Evolutionary conservation across 2,888 invertebrate genomes (phyloP).

Genomic region (Nipponacmea schrenckii): DNA sequence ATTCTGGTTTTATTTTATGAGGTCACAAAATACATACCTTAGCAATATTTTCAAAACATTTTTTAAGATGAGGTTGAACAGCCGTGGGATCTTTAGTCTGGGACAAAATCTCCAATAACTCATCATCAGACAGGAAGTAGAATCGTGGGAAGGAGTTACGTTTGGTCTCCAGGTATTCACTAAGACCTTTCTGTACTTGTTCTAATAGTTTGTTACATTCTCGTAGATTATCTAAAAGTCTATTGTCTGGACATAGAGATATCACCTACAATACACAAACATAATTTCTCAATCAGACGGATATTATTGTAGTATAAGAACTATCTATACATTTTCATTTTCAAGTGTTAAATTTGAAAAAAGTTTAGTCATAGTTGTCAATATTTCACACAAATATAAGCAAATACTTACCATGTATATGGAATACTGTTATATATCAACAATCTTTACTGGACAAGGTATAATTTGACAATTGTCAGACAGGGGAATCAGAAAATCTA

Average conservation of each 20-base stretch:
- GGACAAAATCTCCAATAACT: slow-evolving; percentile 68
- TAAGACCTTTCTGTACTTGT: slow-evolving; percentile 69
- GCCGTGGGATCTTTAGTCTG: slow-evolving; percentile 70
- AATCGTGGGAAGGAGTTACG: slow-evolving; percentile 71
- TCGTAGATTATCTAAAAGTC: slow-evolving; percentile 76
- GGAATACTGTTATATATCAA: no score
- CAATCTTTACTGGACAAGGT: no score
- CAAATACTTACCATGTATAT: no score
- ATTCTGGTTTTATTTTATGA: no score
- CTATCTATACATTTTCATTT: no score
- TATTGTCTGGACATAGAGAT: slow-evolving; percentile 66
- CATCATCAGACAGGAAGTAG: slow-evolving; percentile 70
- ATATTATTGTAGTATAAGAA: neutral
- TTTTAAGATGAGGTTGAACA: slow-evolving; percentile 76
- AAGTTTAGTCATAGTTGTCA: no score
- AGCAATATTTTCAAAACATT: slow-evolving; percentile 84
- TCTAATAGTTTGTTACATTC: slow-evolving; percentile 75
- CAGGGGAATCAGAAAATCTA: no score
- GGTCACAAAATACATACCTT: slow-evolving; percentile 68
- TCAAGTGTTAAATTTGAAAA: no score
- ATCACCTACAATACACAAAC: slow-evolving; percentile 59
- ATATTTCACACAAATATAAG: no score
- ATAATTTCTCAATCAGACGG: neutral
- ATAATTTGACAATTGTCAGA: no score
- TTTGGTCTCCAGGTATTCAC: slow-evolving; percentile 69